phyloP scores from a whole-genome alignment of 2,888 invertebrate species.

The Mesorhabditis belari region DNA sequence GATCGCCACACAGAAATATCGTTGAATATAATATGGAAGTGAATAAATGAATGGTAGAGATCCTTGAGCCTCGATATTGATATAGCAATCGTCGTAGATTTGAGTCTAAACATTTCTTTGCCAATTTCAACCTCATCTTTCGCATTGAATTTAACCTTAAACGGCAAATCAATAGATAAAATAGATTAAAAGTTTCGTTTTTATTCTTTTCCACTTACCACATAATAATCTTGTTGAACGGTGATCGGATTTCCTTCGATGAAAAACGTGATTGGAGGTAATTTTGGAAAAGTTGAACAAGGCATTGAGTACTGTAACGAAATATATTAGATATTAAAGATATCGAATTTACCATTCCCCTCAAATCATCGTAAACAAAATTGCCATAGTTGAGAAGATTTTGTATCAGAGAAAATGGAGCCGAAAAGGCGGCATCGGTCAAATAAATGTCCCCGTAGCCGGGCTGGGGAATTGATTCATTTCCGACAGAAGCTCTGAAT shows the following conservation, averaged over 20 bases:
- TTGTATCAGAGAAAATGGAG: neutral
- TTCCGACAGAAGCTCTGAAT: neutral
- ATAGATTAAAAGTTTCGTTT: too few species aligned
- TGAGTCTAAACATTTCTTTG: neutral
- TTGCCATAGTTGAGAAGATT: neutral
- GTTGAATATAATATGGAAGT: neutral
- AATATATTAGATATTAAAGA: too few species aligned
- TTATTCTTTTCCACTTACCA: too few species aligned
- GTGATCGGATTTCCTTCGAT: too few species aligned
- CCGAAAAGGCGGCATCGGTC: neutral
- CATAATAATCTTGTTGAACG: too few species aligned
- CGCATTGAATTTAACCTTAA: neutral
- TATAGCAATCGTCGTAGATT: neutral
- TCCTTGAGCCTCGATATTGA: neutral
- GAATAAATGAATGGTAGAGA: neutral
- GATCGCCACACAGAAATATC: neutral
- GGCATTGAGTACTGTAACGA: too few species aligned
- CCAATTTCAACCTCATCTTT: neutral
- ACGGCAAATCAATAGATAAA: too few species aligned
- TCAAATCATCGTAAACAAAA: neutral
- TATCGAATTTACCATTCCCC: too few species aligned
- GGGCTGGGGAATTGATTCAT: too few species aligned
- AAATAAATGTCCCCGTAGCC: neutral
- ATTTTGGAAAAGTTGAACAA: too few species aligned
- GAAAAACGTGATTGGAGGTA: too few species aligned